Evolutionary conservation across 2,797 vertebrate species (phyloP), one percentile per base, ranked within the genome.

Genomic region (Falco cherrug): DNA sequence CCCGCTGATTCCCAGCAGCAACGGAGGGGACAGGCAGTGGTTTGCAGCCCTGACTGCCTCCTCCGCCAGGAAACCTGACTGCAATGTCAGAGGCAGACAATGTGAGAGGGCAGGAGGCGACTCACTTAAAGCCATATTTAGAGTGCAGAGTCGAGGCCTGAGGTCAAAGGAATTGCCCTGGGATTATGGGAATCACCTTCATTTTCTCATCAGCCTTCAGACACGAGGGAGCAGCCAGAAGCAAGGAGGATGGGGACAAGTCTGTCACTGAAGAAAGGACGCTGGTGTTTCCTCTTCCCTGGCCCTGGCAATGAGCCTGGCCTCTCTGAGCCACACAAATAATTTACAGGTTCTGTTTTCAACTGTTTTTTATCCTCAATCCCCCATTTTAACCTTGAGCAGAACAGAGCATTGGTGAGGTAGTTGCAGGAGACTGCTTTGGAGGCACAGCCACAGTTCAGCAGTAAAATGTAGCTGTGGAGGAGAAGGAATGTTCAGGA

Each of bases 91-190:
- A 28, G 56, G 20, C 65, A 22, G 43, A 95, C 93, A 93, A 87
- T 95, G 90, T 71, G 73, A 85, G 51, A 87, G 93, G 93, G 86
- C 86, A 92, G 77, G 63, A 96, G 88, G 95, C 54, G 13, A 92
- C 84, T 63, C 90, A 78, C 88, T 93, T 95, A 94, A 73, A 87
- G 87, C 74, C 11, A 0, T 73, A 64, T 84, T 94, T 95, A 87
- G 82, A 67, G 81, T 2, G 0, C 26, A 4, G 51, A 90, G 76
- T 25, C 41, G 88, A 89, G 90, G 57, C 77, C 89, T 75, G 69
- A 78, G 94, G 94, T 92, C 95, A 96, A 95, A 95, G 61, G 79
- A 94, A 85, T 89, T 97, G 84, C 82, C 94, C 89, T 51, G 86
- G 65, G 43, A 91, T 89, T 83, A 92, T 86, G 76, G 69, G 87